Percentiles rank a stretch among this genome's conserved stretches.
phyloP scores from a whole-genome alignment of 2,797 vertebrate genomes.

The Enteromius trimaculatus region DNA sequence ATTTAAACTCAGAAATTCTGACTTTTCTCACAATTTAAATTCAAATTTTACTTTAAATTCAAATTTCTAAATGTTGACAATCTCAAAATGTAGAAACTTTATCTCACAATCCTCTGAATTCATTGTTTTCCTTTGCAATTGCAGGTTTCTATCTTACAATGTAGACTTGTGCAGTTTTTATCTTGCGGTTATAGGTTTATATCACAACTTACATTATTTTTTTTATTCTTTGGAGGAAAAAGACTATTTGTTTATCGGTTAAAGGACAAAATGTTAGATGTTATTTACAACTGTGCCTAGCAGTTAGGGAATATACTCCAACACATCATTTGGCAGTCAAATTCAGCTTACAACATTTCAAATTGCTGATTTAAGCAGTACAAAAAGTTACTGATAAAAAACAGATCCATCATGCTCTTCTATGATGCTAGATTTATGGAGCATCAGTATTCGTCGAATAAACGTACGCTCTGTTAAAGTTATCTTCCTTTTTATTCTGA shows the following conservation, averaged over 20 bases:
- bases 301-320: too few species aligned
- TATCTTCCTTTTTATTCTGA: conserved; percentile 50
- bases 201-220: not conserved
- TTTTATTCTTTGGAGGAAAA: not conserved
- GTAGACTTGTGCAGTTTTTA: not conserved
- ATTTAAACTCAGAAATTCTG: not conserved
- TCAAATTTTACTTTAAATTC: too few species aligned
- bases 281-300: not conserved
- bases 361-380: not conserved
- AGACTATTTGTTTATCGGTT: not conserved
- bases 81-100: not conserved
- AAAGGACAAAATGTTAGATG: not conserved
- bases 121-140: not conserved
- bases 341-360: not conserved
- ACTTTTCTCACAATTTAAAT: not conserved
- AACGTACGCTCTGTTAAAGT: conserved; percentile 65
- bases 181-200: not conserved
- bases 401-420: conserved; percentile 65
- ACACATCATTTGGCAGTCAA: not conserved
- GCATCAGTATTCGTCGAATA: conserved; percentile 62
- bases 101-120: not conserved
- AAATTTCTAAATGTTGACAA: too few species aligned
- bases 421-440: conserved; percentile 66
- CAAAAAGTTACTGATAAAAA: not conserved
- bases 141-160: not conserved